Conservation (phyloP, 2,797 vertebrate genomes). For the Manis crassicaudata region DNA sequence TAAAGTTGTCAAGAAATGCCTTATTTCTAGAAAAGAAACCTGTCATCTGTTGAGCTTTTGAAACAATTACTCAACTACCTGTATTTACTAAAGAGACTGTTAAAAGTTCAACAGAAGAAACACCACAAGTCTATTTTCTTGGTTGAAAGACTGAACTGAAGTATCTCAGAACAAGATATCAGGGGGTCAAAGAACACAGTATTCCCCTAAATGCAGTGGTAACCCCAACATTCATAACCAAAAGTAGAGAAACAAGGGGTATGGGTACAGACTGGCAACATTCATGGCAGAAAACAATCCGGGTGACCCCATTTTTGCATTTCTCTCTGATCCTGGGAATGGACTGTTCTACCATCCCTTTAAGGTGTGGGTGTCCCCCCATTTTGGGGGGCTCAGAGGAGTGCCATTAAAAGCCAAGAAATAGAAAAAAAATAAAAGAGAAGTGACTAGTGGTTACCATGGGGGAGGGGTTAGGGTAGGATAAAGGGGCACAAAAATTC, state of each 20-base stretch:
- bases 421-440: too few relatives aligned
- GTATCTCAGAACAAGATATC: constrained; percentile 86
- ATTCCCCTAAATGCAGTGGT: constrained; percentile 85
- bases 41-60: constrained; percentile 82
- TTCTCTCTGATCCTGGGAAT: neutral
- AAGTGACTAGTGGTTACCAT: too few relatives aligned
- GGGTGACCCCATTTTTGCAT: constrained; percentile 54
- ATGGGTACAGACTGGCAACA: constrained; percentile 85
- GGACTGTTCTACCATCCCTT: neutral
- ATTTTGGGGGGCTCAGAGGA: neutral
- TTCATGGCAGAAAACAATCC: constrained; percentile 70
- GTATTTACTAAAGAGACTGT: constrained; percentile 88
- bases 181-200: constrained; percentile 86
- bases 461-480: too few relatives aligned
- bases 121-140: constrained; percentile 87
- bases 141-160: constrained; percentile 87
- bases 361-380: neutral
- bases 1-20: constrained; percentile 84
- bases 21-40: constrained; percentile 86
- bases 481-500: too few relatives aligned
- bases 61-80: constrained; percentile 88
- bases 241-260: constrained; percentile 82
- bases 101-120: constrained; percentile 87
- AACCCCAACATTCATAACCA: constrained; percentile 85
- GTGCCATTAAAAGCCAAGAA: neutral